Percentiles rank a stretch among this genome's conserved stretches.
Evolutionary conservation across 2,797 vertebrate genomes (phyloP).

Genomic region (Peromyscus eremicus): DNA sequence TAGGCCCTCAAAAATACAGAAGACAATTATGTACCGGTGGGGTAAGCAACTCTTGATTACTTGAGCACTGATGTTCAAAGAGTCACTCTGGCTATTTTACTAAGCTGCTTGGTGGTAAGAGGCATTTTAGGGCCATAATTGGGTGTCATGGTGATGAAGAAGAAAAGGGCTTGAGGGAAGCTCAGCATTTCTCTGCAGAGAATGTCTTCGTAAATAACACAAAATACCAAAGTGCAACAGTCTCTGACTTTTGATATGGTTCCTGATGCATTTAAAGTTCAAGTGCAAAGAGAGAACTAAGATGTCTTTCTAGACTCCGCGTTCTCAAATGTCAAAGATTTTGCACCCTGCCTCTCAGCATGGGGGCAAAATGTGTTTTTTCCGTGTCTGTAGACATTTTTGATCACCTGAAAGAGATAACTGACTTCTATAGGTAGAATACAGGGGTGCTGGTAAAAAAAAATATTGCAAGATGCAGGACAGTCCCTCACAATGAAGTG

Average conservation of each 20-base stretch:
- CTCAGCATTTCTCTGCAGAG: conserved; percentile 59
- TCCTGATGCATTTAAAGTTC: conserved; percentile 57
- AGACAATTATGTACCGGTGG: neutral
- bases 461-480: neutral
- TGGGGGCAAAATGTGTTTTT: neutral
- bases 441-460: neutral
- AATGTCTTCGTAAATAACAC: conserved; percentile 68
- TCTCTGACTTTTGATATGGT: conserved; percentile 33
- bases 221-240: conserved; percentile 58
- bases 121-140: conserved; percentile 46
- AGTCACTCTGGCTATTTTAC: neutral
- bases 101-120: conserved; percentile 11
- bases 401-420: neutral
- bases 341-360: neutral
- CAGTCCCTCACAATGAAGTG: neutral
- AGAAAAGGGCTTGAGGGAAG: neutral
- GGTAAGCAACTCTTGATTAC: neutral
- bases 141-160: conserved; percentile 2
- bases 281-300: conserved; percentile 38
- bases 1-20: neutral
- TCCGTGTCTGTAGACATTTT: neutral
- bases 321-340: conserved; percentile 47
- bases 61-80: neutral
- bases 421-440: neutral
- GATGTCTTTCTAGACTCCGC: neutral